Percentiles rank a stretch among this genome's conserved stretches.
Conservation (phyloP, 2,888 invertebrate genomes). For the Drosophila rellima region DNA sequence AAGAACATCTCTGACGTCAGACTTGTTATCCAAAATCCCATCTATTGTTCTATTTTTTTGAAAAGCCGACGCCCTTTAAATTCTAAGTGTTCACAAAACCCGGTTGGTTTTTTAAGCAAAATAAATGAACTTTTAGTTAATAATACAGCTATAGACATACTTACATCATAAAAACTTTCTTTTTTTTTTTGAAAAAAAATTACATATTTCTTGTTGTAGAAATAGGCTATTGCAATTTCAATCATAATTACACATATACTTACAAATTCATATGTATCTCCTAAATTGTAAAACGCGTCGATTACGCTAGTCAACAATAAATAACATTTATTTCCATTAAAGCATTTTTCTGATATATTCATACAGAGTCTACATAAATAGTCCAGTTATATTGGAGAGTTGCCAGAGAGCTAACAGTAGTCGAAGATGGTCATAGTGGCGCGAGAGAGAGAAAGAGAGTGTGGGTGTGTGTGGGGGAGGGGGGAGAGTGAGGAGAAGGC, state of each 20-base stretch:
- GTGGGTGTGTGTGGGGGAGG: neutral
- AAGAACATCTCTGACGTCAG: slow-evolving; percentile 1
- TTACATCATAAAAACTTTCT: neutral
- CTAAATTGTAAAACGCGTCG: slow-evolving; percentile 5
- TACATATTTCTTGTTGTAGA: neutral
- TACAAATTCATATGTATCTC: neutral
- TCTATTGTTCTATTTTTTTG: no score
- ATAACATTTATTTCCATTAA: slow-evolving; percentile 64
- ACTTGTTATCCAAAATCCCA: neutral
- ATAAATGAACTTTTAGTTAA: neutral
- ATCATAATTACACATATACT: neutral
- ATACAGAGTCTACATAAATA: slow-evolving; percentile 17
- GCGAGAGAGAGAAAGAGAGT: neutral
- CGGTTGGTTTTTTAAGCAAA: no score
- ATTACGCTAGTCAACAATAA: slow-evolving; percentile 57
- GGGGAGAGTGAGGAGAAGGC: slow-evolving; percentile 50
- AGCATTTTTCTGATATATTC: slow-evolving; percentile 39
- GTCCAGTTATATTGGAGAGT: slow-evolving; percentile 11
- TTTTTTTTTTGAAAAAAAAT: no score
- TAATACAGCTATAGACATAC: neutral
- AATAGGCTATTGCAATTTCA: neutral
- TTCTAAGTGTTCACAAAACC: no score
- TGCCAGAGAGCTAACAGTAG: slow-evolving; percentile 4
- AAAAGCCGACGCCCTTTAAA: no score
- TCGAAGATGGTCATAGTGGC: neutral